Percentiles rank a stretch among this genome's conserved stretches.
Conservation (phyloP, 2,888 invertebrate species). For the Agapetus fuscipes region DNA sequence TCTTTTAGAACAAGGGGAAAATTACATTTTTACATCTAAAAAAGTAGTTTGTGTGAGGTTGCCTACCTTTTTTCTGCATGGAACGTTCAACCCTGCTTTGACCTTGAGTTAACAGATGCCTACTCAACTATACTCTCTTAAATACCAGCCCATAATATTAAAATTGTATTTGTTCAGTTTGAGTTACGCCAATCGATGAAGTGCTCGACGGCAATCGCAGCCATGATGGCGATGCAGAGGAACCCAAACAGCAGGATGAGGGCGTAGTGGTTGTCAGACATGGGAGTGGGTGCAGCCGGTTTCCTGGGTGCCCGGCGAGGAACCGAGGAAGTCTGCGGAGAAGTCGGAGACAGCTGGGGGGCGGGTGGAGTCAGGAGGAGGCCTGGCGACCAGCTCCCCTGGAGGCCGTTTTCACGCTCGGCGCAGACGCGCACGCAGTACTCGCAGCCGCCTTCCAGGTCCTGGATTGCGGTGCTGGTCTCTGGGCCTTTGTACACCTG, state of each 20-base stretch:
- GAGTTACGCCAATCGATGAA: slow-evolving; percentile 30
- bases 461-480: slow-evolving; percentile 51
- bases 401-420: slow-evolving; percentile 53
- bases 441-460: slow-evolving; percentile 64
- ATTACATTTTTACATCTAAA: too few relatives aligned
- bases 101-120: too few relatives aligned
- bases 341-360: slow-evolving; percentile 31
- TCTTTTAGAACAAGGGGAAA: too few relatives aligned
- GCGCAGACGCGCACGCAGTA: slow-evolving; percentile 73
- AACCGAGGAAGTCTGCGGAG: slow-evolving; percentile 31
- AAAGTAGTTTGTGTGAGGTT: too few relatives aligned
- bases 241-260: slow-evolving; percentile 51
- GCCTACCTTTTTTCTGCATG: too few relatives aligned
- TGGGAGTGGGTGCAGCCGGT: slow-evolving; percentile 27
- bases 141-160: too few relatives aligned
- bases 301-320: slow-evolving; percentile 26
- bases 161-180: too few relatives aligned
- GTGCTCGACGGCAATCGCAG: slow-evolving; percentile 52
- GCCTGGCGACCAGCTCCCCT: slow-evolving; percentile 61
- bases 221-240: slow-evolving; percentile 48
- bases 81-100: too few relatives aligned
- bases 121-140: too few relatives aligned
- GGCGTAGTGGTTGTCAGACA: slow-evolving; percentile 54
- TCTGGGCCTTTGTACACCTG: slow-evolving; percentile 61
- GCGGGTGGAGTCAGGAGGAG: slow-evolving; percentile 46